Evolutionary conservation across 2,888 invertebrate genomes (phyloP).

Genomic region (Dolomedes plantarius): DNA sequence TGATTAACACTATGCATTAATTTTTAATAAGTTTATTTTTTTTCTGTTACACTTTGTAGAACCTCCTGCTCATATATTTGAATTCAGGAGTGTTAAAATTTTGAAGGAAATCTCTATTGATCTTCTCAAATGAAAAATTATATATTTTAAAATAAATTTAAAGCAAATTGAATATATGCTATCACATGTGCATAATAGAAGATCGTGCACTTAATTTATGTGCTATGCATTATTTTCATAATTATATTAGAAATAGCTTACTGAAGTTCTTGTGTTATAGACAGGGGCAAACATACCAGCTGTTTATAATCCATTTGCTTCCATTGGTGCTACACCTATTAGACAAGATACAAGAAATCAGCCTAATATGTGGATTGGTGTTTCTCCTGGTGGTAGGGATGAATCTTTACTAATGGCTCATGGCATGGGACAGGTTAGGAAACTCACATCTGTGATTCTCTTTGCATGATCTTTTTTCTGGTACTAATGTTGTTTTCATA

Average conservation of each 20-base stretch:
- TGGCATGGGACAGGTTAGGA: conserved; percentile 60
- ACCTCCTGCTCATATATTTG: too few species aligned
- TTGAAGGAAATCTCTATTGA: too few species aligned
- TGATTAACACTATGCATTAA: too few species aligned
- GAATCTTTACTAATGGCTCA: conserved; percentile 62
- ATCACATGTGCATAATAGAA: too few species aligned
- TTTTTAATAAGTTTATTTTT: too few species aligned
- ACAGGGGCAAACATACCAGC: conserved; percentile 41
- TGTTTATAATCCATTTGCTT: conserved; percentile 55
- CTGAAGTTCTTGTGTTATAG: conserved; percentile 35
- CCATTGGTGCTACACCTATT: conserved; percentile 44
- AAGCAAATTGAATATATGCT: too few species aligned
- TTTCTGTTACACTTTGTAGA: too few species aligned
- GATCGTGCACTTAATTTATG: too few species aligned
- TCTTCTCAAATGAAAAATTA: too few species aligned
- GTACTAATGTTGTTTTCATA: neutral
- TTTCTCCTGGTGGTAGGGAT: conserved; percentile 42
- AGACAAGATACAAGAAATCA: conserved; percentile 52
- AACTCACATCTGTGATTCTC: neutral
- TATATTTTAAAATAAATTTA: too few species aligned
- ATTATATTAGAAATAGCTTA: neutral
- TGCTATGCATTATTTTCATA: too few species aligned
- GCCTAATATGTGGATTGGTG: conserved; percentile 50
- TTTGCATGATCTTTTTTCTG: conserved; percentile 13
- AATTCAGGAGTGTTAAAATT: too few species aligned